Evolutionary conservation across 2,888 invertebrate genomes (phyloP), one percentile per base, ranked within the genome.

Genomic region (Drosophila sordidula): DNA sequence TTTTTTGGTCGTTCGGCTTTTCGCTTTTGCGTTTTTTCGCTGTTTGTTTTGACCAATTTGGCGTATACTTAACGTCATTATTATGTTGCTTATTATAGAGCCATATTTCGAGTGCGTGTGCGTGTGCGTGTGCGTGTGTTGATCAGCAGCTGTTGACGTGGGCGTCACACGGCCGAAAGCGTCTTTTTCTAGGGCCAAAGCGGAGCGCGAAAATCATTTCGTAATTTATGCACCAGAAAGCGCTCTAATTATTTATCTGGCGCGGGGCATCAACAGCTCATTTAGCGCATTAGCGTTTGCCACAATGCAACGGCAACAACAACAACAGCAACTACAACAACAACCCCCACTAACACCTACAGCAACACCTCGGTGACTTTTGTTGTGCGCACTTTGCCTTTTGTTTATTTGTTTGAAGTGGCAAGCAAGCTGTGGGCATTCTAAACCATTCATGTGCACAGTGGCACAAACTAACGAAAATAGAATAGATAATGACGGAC

Each of bases 11-110:
- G 36, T 34, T 14, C 12, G 34, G 14, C 22, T 45, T 49, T 39
- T 59, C 58, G 45, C 51, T 41, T 41, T 49, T 39, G 56, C 58
- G 45, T 49, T 41, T 41, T 66, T 70, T 45, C 51, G 52, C 66
- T 52, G 66, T 65, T 77, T 82, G 85, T 87, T 90, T 85, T 90
- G 78, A 89, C 87, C 89, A 89, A 87, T 77, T 87, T 87, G 65
- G 82, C 79, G 80, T 69, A 80, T 69, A 65, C 61, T 70, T 71
- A 85, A 85, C 80, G 59, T 87, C 86, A 84, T 87, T 67, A 87
- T 80, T 63, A 56, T 36, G 74, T 70, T 78, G 70, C 63, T 62
- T 50, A 55, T 63, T 86, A 68, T 86, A 68, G 63, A 62, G 63
- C 70, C 59, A 79, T 64, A 79, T 46, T 45, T 42, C 26, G 42